Evolutionary conservation across 1,140 invertebrate genomes (phyloP), one percentile per base, ranked within the genome.

Genomic region (Procambarus clarkii): DNA sequence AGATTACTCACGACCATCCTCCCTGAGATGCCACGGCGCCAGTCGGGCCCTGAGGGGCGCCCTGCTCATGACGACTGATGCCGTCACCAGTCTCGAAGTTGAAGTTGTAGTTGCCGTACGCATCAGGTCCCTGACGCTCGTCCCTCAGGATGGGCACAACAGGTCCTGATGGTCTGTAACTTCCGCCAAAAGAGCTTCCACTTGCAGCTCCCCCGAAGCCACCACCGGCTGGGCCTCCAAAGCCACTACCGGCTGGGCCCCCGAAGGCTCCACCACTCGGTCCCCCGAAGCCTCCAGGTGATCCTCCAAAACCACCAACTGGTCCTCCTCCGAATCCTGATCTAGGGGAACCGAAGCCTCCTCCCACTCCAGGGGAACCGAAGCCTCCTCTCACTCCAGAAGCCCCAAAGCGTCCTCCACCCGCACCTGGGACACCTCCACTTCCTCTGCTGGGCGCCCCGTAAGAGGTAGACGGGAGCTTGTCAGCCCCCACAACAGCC

Each of bases 1-100:
- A 64, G 24, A 69, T 34, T 82, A 82, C 80, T 83, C 34, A 83
- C 81, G 81, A 83, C 81, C 81, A 83, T 69, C 81, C 80, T n/a
- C 80, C 80, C 54, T 82, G 80, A 13, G 54, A 34, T 21, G 58
- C 58, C 60, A 83, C 81, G 9, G 58, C 81, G 24, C 81, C 81
- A 18, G 44, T 34, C 34, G 3, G 11, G 21, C 81, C 60, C 81
- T 83, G 48, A 8, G 79, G 80, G 50, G 80, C 44, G 64, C 87
- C 87, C 69, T 83, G 79, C 44, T 89, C 87, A 4, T 58, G 13
- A 4, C 87, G 79, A 21, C 69, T 83, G 71, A 89, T 83, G 3
- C 87, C 87, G 24, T 89, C 64, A 54, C 60, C 87, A 58, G 78
- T 89, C 79, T 89, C 87, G 44, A 74, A 89, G 45, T 80, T 44